Conservation (phyloP, 2,888 invertebrate genomes). For the Neoascia interrupta region DNA sequence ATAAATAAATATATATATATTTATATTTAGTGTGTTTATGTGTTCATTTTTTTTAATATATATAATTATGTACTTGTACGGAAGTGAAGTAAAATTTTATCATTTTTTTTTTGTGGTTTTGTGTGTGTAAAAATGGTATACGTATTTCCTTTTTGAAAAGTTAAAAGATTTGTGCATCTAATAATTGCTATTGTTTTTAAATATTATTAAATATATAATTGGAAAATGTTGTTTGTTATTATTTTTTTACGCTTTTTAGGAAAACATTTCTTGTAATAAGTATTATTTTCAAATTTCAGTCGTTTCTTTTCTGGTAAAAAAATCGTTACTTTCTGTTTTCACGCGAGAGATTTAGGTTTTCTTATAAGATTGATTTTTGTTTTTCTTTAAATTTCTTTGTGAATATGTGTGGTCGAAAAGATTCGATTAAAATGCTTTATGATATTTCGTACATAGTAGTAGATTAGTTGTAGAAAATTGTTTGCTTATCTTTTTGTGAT, state of each 20-base stretch:
- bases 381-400: slow-evolving; percentile 19
- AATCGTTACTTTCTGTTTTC: slow-evolving; percentile 53
- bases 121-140: slow-evolving; percentile 62
- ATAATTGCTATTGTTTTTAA: slow-evolving; percentile 64
- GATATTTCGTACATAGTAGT: slow-evolving; percentile 61
- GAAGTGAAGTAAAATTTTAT: slow-evolving; percentile 48
- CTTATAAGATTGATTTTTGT: slow-evolving; percentile 25
- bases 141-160: slow-evolving; percentile 39
- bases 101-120: slow-evolving; percentile 8
- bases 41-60: slow-evolving; percentile 33
- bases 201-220: slow-evolving; percentile 37
- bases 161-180: slow-evolving; percentile 66
- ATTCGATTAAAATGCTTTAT: slow-evolving; percentile 53
- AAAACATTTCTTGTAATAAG: slow-evolving; percentile 36
- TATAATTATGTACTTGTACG: slow-evolving; percentile 42
- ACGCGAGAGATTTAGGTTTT: slow-evolving; percentile 25
- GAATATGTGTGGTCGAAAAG: slow-evolving; percentile 32
- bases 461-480: slow-evolving; percentile 52
- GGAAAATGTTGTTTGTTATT: slow-evolving; percentile 34
- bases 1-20: slow-evolving; percentile 48
- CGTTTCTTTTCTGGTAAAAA: slow-evolving; percentile 60
- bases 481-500: slow-evolving; percentile 10
- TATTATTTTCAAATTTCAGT: slow-evolving; percentile 58
- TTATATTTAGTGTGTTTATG: slow-evolving; percentile 37
- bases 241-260: slow-evolving; percentile 17